Conservation (phyloP, 2,888 invertebrate genomes). For the Synergus laeviventris region DNA sequence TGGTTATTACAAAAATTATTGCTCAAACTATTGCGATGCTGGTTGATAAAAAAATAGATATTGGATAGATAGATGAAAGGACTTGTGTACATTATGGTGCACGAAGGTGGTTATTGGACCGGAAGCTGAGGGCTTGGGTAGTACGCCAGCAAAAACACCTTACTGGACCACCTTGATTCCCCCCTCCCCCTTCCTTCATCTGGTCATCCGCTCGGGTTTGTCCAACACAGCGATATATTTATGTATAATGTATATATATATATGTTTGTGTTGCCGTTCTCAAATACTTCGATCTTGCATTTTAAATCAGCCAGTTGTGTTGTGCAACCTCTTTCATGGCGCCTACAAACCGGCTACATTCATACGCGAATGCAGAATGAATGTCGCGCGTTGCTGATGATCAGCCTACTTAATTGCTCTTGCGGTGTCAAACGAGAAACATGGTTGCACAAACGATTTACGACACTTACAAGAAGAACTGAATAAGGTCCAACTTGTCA, state of each 20-base stretch:
- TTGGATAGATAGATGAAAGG: not conserved
- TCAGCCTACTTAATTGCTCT: conserved; percentile 50
- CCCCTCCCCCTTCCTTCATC: conserved; percentile 43
- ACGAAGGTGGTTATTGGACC: conserved; percentile 55
- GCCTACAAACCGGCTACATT: conserved; percentile 58
- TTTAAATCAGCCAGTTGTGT: conserved; percentile 54
- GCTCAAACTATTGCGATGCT: not conserved
- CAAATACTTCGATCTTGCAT: conserved; percentile 50
- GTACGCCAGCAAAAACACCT: conserved; percentile 54
- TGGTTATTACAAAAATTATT: not conserved
- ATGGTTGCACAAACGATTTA: not conserved
- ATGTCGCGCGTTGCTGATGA: conserved; percentile 52
- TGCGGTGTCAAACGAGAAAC: not conserved
- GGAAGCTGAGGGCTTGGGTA: conserved; percentile 53
- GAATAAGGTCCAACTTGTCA: conserved; percentile 5
- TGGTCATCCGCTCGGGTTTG: conserved; percentile 53
- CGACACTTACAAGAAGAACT: not conserved
- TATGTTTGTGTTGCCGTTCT: conserved; percentile 45
- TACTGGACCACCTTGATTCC: conserved; percentile 50
- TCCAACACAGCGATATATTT: conserved; percentile 43
- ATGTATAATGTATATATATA: not conserved
- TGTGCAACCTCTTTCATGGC: conserved; percentile 55
- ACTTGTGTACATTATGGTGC: not conserved
- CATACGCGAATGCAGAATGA: conserved; percentile 52
- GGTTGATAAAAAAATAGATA: not conserved